Evolutionary conservation across 2,888 invertebrate genomes (phyloP).

Genomic region (Fabriciana adippe): DNA sequence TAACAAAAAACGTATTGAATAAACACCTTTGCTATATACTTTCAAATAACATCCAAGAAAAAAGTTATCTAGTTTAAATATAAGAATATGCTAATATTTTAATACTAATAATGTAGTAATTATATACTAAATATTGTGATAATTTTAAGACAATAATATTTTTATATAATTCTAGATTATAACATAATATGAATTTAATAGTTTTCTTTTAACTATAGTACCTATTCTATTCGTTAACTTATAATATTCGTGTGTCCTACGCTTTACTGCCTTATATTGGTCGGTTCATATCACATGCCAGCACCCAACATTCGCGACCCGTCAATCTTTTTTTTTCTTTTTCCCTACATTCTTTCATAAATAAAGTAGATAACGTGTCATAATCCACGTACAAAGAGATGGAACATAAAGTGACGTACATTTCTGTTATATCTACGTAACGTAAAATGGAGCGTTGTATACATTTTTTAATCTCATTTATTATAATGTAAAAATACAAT

Average conservation of each 20-base stretch:
- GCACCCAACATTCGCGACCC: constrained; percentile 27
- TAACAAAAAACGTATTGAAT: constrained; percentile 26
- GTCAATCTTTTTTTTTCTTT: constrained; percentile 48
- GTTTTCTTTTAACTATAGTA: neutral
- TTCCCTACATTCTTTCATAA: constrained; percentile 60
- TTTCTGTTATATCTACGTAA: constrained; percentile 62
- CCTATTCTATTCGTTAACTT: neutral
- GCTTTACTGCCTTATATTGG: constrained; percentile 17
- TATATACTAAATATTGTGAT: too few relatives aligned
- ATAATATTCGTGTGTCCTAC: constrained; percentile 6
- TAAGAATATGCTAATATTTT: too few relatives aligned
- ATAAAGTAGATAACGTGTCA: constrained; percentile 73
- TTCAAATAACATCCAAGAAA: too few relatives aligned
- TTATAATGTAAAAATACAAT: constrained; percentile 20
- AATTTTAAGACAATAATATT: too few relatives aligned
- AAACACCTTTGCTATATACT: neutral
- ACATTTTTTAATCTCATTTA: constrained; percentile 40
- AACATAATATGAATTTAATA: neutral
- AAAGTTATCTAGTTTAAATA: too few relatives aligned
- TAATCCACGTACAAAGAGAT: constrained; percentile 76
- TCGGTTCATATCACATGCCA: constrained; percentile 24
- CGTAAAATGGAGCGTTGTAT: constrained; percentile 69
- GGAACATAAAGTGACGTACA: constrained; percentile 73
- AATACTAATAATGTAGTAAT: too few relatives aligned
- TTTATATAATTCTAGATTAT: neutral